phyloP scores from a whole-genome alignment of 2,888 invertebrate genomes.

The Polyploca ridens region DNA sequence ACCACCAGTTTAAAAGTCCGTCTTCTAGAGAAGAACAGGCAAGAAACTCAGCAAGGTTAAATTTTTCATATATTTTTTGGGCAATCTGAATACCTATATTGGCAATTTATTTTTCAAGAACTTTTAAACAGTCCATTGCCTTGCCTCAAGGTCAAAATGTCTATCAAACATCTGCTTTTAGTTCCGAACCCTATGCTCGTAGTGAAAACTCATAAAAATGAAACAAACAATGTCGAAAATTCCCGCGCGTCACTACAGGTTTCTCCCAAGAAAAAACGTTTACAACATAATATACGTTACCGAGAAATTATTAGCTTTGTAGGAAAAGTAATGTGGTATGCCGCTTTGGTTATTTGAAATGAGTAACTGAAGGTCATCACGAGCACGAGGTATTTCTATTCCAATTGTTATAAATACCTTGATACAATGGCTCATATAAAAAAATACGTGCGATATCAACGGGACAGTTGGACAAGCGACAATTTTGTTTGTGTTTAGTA shows the following conservation, averaged over 20 bases:
- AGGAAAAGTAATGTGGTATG: conserved; percentile 48
- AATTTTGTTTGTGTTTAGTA: conserved; percentile 6
- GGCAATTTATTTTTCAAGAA: too few species aligned
- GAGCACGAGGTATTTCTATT: conserved; percentile 8
- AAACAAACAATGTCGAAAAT: background rate
- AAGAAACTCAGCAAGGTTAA: too few species aligned
- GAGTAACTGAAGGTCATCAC: conserved; percentile 4
- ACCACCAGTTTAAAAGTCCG: too few species aligned
- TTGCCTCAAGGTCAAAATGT: background rate
- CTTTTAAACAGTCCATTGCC: background rate
- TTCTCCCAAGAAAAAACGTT: background rate
- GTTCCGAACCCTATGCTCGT: background rate
- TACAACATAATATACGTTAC: conserved; percentile 42
- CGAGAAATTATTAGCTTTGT: conserved; percentile 44
- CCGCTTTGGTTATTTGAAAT: conserved; percentile 23
- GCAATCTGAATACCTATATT: too few species aligned
- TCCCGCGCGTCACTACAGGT: background rate
- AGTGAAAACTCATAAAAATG: conserved; percentile 1
- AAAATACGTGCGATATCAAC: background rate
- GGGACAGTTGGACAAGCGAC: background rate
- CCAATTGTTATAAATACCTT: conserved; percentile 10
- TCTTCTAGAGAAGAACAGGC: too few species aligned
- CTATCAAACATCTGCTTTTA: background rate
- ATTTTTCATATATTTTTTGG: too few species aligned
- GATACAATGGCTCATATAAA: conserved; percentile 12